Evolutionary conservation across 2,113 vertebrate species (phyloP).

Genomic region (Odocoileus hemionus): DNA sequence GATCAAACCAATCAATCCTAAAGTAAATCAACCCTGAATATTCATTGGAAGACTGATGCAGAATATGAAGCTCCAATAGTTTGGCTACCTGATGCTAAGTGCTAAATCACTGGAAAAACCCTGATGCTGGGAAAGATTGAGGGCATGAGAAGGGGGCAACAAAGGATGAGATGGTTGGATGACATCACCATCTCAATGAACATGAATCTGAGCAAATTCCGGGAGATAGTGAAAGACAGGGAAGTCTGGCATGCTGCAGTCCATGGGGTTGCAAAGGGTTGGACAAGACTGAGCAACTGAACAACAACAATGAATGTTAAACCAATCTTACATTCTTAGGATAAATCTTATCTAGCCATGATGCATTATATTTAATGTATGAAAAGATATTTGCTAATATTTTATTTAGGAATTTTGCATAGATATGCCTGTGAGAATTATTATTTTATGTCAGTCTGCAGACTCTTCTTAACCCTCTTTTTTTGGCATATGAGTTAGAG

Average conservation of each 20-base stretch:
- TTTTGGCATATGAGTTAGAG: background rate
- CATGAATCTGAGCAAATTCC: background rate
- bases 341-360: background rate
- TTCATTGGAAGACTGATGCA: background rate
- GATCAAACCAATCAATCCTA: background rate
- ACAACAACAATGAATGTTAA: background rate
- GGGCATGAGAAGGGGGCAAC: background rate
- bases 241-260: background rate
- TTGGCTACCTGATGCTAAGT: background rate
- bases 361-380: background rate
- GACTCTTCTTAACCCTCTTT: background rate
- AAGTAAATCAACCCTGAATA: background rate
- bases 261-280: background rate
- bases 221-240: background rate
- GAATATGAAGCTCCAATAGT: background rate
- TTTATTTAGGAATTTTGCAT: background rate
- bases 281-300: background rate
- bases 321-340: background rate
- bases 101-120: background rate
- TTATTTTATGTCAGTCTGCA: background rate
- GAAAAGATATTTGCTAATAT: background rate
- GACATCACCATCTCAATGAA: background rate
- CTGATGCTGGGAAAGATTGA: background rate
- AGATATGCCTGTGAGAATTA: background rate
- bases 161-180: background rate